These are phyloP conservation scores for Cotesia chilonis DNA, from an alignment of 1,140 invertebrate species.

Conservation along the genomic window DNA sequence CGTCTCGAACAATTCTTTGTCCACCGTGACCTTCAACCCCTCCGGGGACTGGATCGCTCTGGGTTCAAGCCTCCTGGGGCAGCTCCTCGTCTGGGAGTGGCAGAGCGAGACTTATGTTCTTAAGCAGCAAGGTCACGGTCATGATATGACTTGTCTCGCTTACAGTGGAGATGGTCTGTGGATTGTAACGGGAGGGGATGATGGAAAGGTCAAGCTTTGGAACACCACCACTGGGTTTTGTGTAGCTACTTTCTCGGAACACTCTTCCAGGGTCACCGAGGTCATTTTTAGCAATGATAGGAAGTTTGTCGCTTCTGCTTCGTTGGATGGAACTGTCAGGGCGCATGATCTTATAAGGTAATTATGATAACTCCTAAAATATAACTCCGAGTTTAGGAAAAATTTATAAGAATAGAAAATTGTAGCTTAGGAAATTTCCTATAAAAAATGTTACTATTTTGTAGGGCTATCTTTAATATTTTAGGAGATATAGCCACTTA, in stretches of 20 bases:
- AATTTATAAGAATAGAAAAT: no score
- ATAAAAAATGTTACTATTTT: no score
- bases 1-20: conserved; percentile 83
- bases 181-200: conserved; percentile 92
- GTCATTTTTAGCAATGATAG: conserved; percentile 89
- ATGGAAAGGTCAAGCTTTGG: conserved; percentile 98
- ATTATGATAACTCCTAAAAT: no score
- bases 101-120: conserved; percentile 98
- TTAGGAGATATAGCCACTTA: no score
- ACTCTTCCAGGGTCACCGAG: conserved; percentile 81
- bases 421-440: no score
- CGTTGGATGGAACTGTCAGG: conserved; percentile 93
- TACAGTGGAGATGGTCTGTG: conserved; percentile 93
- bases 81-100: conserved; percentile 98
- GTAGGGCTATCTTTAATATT: no score
- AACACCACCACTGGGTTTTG: conserved; percentile 90
- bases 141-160: conserved; percentile 85
- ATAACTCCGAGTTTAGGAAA: no score
- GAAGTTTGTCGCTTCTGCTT: conserved; percentile 90
- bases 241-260: conserved; percentile 93
- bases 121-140: conserved; percentile 95
- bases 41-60: conserved; percentile 96
- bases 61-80: conserved; percentile 84
- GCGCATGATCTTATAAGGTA: conserved; percentile 84
- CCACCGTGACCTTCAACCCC: conserved; percentile 81